Evolutionary conservation across 37 sponge, comb jelly and placozoan species (phyloP).

Genomic region (Axinella damicornis): DNA sequence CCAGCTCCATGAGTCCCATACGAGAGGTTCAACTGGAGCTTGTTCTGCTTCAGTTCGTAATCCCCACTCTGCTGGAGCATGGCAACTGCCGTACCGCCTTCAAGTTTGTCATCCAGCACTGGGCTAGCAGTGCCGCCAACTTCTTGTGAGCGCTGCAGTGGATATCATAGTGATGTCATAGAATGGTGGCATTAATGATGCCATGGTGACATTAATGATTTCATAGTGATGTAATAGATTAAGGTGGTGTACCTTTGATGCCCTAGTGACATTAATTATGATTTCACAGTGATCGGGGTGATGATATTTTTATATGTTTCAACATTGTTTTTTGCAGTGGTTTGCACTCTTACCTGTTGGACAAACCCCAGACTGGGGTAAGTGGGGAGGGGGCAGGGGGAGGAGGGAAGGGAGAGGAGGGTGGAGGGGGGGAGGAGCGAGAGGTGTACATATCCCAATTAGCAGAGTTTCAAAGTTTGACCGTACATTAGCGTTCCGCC

Average conservation of each 20-base stretch:
- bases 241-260: constrained; percentile 13
- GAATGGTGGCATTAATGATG: not conserved
- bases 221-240: too few species aligned
- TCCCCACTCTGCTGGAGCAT: constrained; percentile 93
- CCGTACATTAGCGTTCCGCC: too few species aligned
- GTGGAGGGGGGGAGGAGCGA: too few species aligned
- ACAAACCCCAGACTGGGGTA: constrained; percentile 78
- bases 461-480: too few species aligned
- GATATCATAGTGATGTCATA: not conserved
- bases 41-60: constrained; percentile 87
- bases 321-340: constrained; percentile 50
- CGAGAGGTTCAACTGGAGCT: constrained; percentile 91
- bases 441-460: too few species aligned
- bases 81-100: constrained; percentile 77
- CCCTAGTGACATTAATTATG: too few species aligned
- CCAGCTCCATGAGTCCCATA: constrained; percentile 63
- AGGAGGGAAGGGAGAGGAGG: too few species aligned
- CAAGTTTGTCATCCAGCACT: constrained; percentile 65
- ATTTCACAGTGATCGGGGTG: too few species aligned
- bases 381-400: not conserved
- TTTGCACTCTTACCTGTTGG: constrained; percentile 91
- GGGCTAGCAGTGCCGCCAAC: constrained; percentile 70
- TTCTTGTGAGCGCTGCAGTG: constrained; percentile 61
- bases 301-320: too few species aligned
- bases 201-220: too few species aligned